Evolutionary conservation across 1,140 invertebrate genomes (phyloP).

Genomic region (Rhagoletis zephyria): DNA sequence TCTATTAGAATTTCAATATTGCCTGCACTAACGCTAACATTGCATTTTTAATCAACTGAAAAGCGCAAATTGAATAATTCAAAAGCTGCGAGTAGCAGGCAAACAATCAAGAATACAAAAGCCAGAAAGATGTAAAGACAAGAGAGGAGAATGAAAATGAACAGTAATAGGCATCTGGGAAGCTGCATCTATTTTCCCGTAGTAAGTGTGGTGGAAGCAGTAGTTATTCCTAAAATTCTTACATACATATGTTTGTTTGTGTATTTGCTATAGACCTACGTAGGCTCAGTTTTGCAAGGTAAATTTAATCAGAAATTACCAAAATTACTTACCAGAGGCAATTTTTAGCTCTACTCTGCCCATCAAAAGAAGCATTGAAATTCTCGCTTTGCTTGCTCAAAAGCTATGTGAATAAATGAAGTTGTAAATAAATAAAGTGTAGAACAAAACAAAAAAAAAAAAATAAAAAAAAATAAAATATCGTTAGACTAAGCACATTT

Average conservation of each 20-base stretch:
- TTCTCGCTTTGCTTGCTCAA: not conserved
- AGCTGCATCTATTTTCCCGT: too few relatives aligned
- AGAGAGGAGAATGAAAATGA: too few relatives aligned
- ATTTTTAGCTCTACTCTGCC: not conserved
- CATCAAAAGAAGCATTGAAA: constrained; percentile 33
- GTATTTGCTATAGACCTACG: not conserved
- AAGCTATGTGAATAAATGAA: not conserved
- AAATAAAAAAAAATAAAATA: not conserved
- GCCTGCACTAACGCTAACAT: not conserved
- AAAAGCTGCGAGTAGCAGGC: not conserved
- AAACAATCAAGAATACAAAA: not conserved
- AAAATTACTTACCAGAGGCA: not conserved
- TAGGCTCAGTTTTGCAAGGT: not conserved
- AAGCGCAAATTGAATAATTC: constrained; percentile 35
- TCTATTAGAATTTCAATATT: not conserved
- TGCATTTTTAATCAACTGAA: constrained; percentile 20
- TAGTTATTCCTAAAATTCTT: not conserved
- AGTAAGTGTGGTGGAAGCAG: too few relatives aligned
- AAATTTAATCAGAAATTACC: constrained; percentile 35
- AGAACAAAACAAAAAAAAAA: not conserved
- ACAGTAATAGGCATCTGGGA: too few relatives aligned
- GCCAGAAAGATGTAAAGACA: not conserved
- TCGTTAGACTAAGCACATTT: constrained; percentile 18
- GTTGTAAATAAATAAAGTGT: not conserved
- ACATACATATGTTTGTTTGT: not conserved